Conservation (phyloP, 37 sponge, comb jelly and placozoan genomes). For the Aphrocallistes beatrix region DNA sequence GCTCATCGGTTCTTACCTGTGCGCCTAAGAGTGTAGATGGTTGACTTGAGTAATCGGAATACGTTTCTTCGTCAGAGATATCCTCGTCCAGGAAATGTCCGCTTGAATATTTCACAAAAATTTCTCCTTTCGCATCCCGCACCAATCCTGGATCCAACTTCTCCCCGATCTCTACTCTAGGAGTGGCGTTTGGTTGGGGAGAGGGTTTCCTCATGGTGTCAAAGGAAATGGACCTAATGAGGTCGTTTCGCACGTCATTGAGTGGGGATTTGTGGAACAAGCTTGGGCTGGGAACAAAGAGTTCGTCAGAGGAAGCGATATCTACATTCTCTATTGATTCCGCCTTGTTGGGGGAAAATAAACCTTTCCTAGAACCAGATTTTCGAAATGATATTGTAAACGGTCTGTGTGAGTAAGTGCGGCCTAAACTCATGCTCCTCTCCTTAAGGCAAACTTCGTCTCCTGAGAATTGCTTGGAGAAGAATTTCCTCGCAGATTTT, state of each 20-base stretch:
- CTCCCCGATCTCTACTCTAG: background rate
- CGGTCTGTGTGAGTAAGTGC: background rate
- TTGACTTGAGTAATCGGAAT: background rate
- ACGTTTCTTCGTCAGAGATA: background rate
- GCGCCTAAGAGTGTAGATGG: slow-evolving; percentile 4
- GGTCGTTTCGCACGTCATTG: background rate
- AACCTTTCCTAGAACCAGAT: background rate
- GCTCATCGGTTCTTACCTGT: too few relatives aligned
- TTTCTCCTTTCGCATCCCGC: background rate
- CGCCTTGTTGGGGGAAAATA: background rate
- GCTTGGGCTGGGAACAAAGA: background rate
- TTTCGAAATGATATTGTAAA: background rate
- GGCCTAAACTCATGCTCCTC: background rate
- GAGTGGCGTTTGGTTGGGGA: background rate
- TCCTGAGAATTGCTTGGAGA: background rate
- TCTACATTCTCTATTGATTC: background rate
- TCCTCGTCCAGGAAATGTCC: slow-evolving; percentile 4
- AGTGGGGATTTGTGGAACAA: background rate
- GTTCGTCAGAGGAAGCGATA: background rate
- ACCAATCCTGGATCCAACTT: background rate
- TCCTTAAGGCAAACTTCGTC: background rate
- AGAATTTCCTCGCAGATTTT: background rate
- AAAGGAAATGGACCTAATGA: background rate
- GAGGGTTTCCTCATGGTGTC: background rate
- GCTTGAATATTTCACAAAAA: background rate